A percentile compares a stretch with the other conserved stretches of the same genome.
phyloP scores from a whole-genome alignment of 2,113 vertebrate species.

The Pontoporia blainvillei region DNA sequence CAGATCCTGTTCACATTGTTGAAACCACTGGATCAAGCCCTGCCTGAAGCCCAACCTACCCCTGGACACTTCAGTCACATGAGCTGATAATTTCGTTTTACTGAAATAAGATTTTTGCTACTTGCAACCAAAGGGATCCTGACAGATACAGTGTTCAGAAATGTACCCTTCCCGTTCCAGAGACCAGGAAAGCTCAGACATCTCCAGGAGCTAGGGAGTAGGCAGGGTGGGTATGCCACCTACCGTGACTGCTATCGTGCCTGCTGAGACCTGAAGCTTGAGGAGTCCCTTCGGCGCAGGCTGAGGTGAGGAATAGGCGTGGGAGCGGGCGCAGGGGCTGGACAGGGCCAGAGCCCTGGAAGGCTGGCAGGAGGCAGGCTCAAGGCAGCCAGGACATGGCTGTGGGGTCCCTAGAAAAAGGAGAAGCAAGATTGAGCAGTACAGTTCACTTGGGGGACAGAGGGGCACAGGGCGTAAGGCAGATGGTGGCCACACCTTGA shows the following conservation, averaged over 20 bases:
- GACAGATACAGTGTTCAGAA: background rate
- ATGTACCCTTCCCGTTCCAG: background rate
- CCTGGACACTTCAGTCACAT: background rate
- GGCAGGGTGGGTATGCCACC: background rate
- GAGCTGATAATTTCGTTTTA: background rate
- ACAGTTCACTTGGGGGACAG: fast-evolving
- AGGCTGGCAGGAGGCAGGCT: background rate
- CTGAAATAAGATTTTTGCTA: background rate
- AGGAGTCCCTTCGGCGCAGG: background rate
- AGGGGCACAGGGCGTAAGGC: no score
- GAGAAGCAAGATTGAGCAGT: background rate
- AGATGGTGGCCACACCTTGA: background rate
- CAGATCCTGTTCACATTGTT: background rate
- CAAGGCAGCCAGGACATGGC: background rate
- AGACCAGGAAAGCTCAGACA: background rate
- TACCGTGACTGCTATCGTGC: conserved; percentile 37
- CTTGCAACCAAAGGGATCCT: background rate
- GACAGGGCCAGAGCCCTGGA: background rate
- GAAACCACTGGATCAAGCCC: background rate
- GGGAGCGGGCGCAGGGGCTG: background rate
- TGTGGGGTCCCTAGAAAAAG: conserved; percentile 35
- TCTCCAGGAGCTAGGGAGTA: background rate
- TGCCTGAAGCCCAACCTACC: background rate
- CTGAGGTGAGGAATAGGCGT: background rate
- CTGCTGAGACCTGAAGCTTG: background rate